Evolutionary conservation across 1,140 invertebrate genomes (phyloP).

Genomic region (Luehdorfia chinensis): DNA sequence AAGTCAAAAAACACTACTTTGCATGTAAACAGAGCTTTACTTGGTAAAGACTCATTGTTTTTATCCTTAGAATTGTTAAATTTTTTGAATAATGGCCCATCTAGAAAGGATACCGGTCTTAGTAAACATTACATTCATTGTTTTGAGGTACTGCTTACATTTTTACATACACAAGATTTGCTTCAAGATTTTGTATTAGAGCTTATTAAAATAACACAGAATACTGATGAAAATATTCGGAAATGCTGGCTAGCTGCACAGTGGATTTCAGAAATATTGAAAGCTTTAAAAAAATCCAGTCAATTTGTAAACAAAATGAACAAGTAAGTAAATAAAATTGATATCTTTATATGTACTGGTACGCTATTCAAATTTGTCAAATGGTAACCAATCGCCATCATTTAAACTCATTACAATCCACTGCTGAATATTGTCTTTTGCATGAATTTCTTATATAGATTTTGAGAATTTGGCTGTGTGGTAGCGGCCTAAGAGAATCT

Average conservation of each 20-base stretch:
- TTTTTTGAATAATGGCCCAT: conserved; percentile 32
- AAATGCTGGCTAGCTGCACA: conserved; percentile 71
- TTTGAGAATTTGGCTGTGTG: too few relatives aligned
- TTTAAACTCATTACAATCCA: too few relatives aligned
- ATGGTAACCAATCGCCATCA: too few relatives aligned
- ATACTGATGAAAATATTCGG: conserved; percentile 38
- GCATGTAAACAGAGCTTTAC: conserved; percentile 44
- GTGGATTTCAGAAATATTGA: conserved; percentile 76
- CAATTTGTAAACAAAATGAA: conserved; percentile 46
- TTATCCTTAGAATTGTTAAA: conserved; percentile 51
- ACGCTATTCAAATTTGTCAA: too few relatives aligned
- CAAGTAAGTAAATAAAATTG: conserved; percentile 37
- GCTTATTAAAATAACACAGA: conserved; percentile 69
- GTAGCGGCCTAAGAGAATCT: too few relatives aligned
- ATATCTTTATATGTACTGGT: too few relatives aligned
- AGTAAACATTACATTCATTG: conserved; percentile 48
- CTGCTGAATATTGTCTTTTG: too few relatives aligned
- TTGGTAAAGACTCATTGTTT: conserved; percentile 58
- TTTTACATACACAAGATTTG: conserved; percentile 75
- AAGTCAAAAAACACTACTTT: conserved; percentile 26
- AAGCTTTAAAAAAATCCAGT: conserved; percentile 66
- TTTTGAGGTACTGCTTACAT: conserved; percentile 77
- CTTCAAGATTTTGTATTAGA: conserved; percentile 68
- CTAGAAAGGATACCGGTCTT: conserved; percentile 27
- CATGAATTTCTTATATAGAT: too few relatives aligned